Conservation (phyloP, 2,888 invertebrate species). For the Acronicta leporina region DNA sequence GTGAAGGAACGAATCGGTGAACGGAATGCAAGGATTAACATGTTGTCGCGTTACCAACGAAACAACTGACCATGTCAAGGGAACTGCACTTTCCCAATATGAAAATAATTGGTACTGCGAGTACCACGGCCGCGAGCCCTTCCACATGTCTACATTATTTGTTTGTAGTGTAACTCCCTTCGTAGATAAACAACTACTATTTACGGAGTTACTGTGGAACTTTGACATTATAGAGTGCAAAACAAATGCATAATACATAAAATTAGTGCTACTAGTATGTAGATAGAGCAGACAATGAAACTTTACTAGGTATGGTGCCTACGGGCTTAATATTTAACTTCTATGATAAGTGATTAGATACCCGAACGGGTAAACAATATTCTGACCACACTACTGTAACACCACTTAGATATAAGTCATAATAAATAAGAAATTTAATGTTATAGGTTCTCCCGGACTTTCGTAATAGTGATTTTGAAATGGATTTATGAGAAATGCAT, state of each 20-base stretch:
- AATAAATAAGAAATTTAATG: constrained; percentile 61
- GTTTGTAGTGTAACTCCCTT: constrained; percentile 74
- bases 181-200: constrained; percentile 76
- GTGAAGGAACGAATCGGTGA: constrained; percentile 71
- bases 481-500: constrained; percentile 70
- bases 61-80: constrained; percentile 62
- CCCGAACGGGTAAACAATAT: constrained; percentile 61
- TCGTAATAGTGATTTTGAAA: constrained; percentile 64
- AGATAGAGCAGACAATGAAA: constrained; percentile 74
- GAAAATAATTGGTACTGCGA: constrained; percentile 38
- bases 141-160: constrained; percentile 70
- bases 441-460: constrained; percentile 67
- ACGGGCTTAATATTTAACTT: constrained; percentile 63
- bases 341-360: constrained; percentile 65
- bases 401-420: constrained; percentile 78
- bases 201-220: constrained; percentile 76
- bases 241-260: constrained; percentile 81
- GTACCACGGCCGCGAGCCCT: constrained; percentile 42
- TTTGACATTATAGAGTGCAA: constrained; percentile 69
- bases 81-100: constrained; percentile 58
- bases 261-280: constrained; percentile 81
- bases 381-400: constrained; percentile 79
- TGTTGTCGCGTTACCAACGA: constrained; percentile 63
- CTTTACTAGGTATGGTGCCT: constrained; percentile 68
- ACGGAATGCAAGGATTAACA: constrained; percentile 72